These are phyloP conservation scores for Drosophila macrospina DNA, from an alignment of 2,888 invertebrate species.

Conservation along the genomic window DNA sequence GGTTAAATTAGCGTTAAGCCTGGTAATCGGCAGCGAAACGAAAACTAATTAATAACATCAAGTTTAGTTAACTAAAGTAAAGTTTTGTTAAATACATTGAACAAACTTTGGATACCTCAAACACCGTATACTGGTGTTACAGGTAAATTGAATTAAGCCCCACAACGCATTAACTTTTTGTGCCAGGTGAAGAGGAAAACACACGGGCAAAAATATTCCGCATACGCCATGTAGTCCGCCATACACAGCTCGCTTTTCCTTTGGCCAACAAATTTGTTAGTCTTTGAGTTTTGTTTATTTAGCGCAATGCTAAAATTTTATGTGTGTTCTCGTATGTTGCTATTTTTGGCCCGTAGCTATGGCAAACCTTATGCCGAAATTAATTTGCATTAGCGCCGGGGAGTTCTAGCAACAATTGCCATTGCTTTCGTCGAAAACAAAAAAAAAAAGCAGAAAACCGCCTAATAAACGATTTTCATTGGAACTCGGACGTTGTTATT, in stretches of 20 bases:
- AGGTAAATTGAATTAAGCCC: constrained; percentile 42
- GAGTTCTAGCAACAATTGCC: constrained; percentile 19
- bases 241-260: constrained; percentile 19
- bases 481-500: constrained; percentile 32
- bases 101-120: constrained; percentile 20
- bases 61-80: constrained; percentile 46
- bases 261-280: constrained; percentile 17
- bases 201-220: constrained; percentile 43
- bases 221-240: constrained; percentile 58
- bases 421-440: constrained; percentile 13
- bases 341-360: constrained; percentile 46
- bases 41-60: constrained; percentile 68
- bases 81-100: constrained; percentile 39
- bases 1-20: constrained; percentile 41
- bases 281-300: constrained; percentile 51
- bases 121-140: neutral
- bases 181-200: constrained; percentile 32
- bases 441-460: neutral
- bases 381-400: constrained; percentile 45
- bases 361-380: constrained; percentile 46
- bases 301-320: constrained; percentile 42
- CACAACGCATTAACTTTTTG: constrained; percentile 49
- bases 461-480: constrained; percentile 10
- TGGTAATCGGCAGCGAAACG: constrained; percentile 11
- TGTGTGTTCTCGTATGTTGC: constrained; percentile 25